phyloP scores from a whole-genome alignment of 2,888 invertebrate species.

The Steinernema hermaphroditum region DNA sequence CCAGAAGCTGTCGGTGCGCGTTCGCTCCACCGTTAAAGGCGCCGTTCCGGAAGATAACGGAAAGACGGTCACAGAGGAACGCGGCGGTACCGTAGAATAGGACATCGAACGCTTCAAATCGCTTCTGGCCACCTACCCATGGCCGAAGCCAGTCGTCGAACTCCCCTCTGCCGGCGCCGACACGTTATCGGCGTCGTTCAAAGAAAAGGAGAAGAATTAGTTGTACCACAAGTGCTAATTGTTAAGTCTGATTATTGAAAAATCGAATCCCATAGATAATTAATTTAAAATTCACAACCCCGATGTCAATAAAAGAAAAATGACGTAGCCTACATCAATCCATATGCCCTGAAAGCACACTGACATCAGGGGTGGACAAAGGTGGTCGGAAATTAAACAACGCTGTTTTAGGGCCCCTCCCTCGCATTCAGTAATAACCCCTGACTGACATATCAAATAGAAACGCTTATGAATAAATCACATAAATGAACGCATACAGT shows the following conservation, averaged over 20 bases:
- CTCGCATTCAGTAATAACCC: too few relatives aligned
- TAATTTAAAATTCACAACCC: too few relatives aligned
- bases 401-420: too few relatives aligned
- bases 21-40: slow-evolving; percentile 72
- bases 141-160: background rate
- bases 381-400: too few relatives aligned
- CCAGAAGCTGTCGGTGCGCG: slow-evolving; percentile 79
- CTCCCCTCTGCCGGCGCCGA: slow-evolving; percentile 20
- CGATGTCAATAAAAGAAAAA: too few relatives aligned
- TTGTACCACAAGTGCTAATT: background rate
- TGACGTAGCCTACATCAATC: too few relatives aligned
- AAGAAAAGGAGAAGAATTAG: background rate
- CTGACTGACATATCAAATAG: too few relatives aligned
- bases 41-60: background rate
- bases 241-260: background rate
- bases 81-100: background rate
- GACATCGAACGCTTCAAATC: slow-evolving; percentile 23
- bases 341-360: too few relatives aligned
- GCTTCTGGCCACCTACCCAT: background rate
- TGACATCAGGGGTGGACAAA: too few relatives aligned
- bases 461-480: too few relatives aligned
- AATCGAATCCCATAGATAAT: too few relatives aligned
- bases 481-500: too few relatives aligned
- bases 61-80: background rate
- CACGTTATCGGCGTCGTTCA: background rate